Evolutionary conservation across 2,113 vertebrate genomes (phyloP), one percentile per base, ranked within the genome.

Genomic region (Tragelaphus strepsiceros): DNA sequence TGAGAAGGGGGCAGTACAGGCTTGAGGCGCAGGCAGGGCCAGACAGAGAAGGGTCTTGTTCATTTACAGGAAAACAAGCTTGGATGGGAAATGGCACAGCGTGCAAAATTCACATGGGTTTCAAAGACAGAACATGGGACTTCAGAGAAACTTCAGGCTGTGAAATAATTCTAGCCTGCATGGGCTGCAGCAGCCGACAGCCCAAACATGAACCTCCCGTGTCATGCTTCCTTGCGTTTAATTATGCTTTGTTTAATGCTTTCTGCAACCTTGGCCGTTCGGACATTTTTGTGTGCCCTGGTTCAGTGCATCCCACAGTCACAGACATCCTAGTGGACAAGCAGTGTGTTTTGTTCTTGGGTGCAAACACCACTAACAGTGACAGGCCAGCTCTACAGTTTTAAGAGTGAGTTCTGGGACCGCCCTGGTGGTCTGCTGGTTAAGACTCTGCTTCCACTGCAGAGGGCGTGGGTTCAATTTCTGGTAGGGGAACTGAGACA

Each of bases 131-230:
- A 78, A 64, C 32, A 3, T 0, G 16, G 62, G n/a, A 26, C 59
- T 16, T 88, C 61, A 77, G 54, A 80, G 64, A 85, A 59, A 39
- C 19, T 5, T 22, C 26, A 22, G 3, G 7, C 32, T 59, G 54
- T 28, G 24, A 58, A n/a, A 8, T 21, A n/a, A 67, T 28, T 58
- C 54, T 17, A 11, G 32, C 51, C 14, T 10, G 17, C 35, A n/a
- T 2, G 6, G 43, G 4, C 43, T 11, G 15, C 24, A 11, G 19
- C 54, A 28, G 46, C 24, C 7, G 1, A 19, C 11, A 71, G 43
- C 43, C 28, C 19, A 22, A 6, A 12, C 13, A 17, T 6, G 15
- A 22, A 19, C 0, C 0, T 2, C 3, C 67, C 3, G 4, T 1
- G 28, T 21, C n/a, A 9, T 2, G 28, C 53, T 22, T 16, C 22